Conservation (phyloP, 53 echinoderm and acorn worm species). For the Paelopatides confundens region DNA sequence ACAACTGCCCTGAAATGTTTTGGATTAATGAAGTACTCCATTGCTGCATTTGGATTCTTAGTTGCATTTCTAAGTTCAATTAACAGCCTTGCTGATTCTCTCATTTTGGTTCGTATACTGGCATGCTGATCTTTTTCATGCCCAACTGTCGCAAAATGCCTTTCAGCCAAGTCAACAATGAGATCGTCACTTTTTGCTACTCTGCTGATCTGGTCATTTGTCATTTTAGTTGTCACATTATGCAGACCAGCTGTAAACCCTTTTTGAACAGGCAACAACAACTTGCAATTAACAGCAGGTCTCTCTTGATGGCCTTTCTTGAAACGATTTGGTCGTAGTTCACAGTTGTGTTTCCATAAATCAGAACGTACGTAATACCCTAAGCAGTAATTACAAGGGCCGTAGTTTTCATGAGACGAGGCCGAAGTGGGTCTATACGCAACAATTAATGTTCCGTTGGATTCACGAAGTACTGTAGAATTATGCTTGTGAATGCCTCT, state of each 20-base stretch:
- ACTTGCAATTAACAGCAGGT: slow-evolving; percentile 11
- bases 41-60: slow-evolving; percentile 47
- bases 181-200: slow-evolving; percentile 39
- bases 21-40: slow-evolving; percentile 53
- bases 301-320: neutral
- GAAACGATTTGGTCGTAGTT: neutral
- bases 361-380: slow-evolving; percentile 38
- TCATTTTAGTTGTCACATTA: neutral
- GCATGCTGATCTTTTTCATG: slow-evolving; percentile 21
- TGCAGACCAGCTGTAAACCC: neutral
- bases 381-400: slow-evolving; percentile 39
- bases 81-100: slow-evolving; percentile 55
- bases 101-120: slow-evolving; percentile 47
- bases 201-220: slow-evolving; percentile 37
- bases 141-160: slow-evolving; percentile 31
- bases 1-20: slow-evolving; percentile 49
- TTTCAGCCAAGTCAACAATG: slow-evolving; percentile 46
- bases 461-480: slow-evolving; percentile 14
- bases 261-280: neutral
- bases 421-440: neutral
- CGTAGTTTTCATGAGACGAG: slow-evolving; percentile 1
- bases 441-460: slow-evolving; percentile 13
- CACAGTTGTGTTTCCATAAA: slow-evolving; percentile 39
- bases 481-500: slow-evolving; percentile 39
- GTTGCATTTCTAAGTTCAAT: slow-evolving; percentile 30